These are phyloP conservation scores for Casuarius casuarius DNA, from an alignment of 2,113 vertebrate genomes.

Conservation along the genomic window DNA sequence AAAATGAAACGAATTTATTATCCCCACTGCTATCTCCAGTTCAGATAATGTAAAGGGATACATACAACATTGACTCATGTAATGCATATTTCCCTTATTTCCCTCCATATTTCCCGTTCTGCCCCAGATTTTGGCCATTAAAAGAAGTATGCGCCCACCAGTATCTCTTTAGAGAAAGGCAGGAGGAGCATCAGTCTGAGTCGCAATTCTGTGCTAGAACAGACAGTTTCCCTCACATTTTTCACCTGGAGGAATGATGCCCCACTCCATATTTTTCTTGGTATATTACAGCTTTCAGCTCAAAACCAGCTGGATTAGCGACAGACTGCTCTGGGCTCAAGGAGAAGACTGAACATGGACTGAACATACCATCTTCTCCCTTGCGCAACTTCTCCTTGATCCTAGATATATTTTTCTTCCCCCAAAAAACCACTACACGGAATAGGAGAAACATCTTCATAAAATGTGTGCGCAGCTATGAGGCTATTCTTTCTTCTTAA, in stretches of 20 bases:
- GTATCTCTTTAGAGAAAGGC: neutral
- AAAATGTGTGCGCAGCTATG: neutral
- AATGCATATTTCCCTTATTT: neutral
- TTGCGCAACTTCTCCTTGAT: neutral
- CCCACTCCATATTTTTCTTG: neutral
- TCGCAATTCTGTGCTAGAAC: neutral
- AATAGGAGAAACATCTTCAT: neutral
- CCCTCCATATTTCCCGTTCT: fast-evolving
- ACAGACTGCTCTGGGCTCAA: neutral
- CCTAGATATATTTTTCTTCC: neutral
- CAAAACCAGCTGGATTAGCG: conserved; percentile 26
- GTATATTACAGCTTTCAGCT: neutral
- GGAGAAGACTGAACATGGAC: neutral
- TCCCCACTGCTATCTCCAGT: neutral
- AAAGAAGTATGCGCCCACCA: fast-evolving
- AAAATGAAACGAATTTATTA: neutral
- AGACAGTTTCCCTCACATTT: neutral
- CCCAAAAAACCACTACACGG: neutral
- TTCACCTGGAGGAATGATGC: neutral
- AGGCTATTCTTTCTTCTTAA: too few relatives aligned
- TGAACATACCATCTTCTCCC: neutral
- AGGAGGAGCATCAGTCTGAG: neutral
- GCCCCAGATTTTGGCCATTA: neutral
- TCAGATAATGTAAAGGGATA: neutral
- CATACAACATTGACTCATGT: neutral